Base-by-base conservation (phyloP, 2,797 vertebrate species). In the Sciurus vulgaris region DNA sequence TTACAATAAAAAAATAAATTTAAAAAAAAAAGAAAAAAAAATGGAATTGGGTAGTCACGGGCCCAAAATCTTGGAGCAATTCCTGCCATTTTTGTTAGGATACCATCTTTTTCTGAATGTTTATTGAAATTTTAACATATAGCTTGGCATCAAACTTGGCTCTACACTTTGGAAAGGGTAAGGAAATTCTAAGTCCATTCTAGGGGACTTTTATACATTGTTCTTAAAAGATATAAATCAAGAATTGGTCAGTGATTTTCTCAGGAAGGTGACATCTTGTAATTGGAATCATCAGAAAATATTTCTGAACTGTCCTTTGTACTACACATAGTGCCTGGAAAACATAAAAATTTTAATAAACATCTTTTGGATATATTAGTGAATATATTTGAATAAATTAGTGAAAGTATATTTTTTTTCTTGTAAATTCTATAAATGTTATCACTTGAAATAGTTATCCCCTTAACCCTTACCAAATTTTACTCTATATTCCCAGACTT, bases 101-200 rank as follows among this genome's bases (percentile, higher is more conserved):
- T 79, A 63, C 24, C 4, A 0, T 76, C 73, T 93, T 69, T 63
- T 24, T 82, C 49, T 17, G n/a, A 70, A 15, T 20, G 12, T 84
- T 86, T 79, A 11, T 91, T 94, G 91, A 67, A 89, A 76, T 69
- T 72, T 90, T 67, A 54, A 63, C 4, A 0, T 61, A 67, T 26
- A n/a, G 0, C 47, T 74, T 38, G 3, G 33, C 2, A 44, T n/a
- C 28, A 3, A 47, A 88, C 35, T 81, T 93, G 89, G 30, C 72
- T 93, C 73, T 89, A 33, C 13, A 77, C 28, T 91, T 91, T 24
- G 9, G 18, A 78, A 95, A 51, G 51, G 9, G 3, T 0, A 0
- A 69, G 85, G 93, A 86, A 86, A 59, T 83, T 93, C 41, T 73
- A 44, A 73, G 67, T 81, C 41, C 14, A 26, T 89, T 86, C 38